Base-by-base conservation (phyloP, 1,140 invertebrate species). In the Aphidius ervi region DNA sequence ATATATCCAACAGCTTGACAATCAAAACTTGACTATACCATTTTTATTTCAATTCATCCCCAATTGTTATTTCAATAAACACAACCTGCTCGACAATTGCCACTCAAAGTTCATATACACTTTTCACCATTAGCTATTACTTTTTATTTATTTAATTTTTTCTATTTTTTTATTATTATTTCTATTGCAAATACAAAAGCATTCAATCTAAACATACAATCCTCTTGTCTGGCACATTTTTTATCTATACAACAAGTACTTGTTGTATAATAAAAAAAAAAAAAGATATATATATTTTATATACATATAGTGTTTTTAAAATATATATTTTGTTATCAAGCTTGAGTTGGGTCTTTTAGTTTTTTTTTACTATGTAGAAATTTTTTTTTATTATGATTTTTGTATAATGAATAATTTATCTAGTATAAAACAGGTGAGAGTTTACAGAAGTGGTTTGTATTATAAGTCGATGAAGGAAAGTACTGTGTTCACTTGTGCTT, bases 11-110 rank as follows among this genome's bases (percentile, higher is more conserved):
- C 23, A 31, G 23, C 23, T 31, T 41, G 40, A 37, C 57, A 31
- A 59, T 42, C 20, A 31, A 31, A 31, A 31, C 23, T 31, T 31
- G 23, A 31, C 23, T 31, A 31, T 31, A 31, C n/a, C 48, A 50
- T 56, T 53, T 57, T 53, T 16, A 62, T 58, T 42, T 16, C 50
- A 45, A 47, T 39, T 45, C 23, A 54, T 39, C 48, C 48, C 66
- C 63, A 64, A 57, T 59, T 77, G 72, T 77, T 79, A 76, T 77
- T 70, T 76, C 48, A 74, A 75, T 74, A 78, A 79, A 79, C 72
- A 78, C 72, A 74, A 78, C 76, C 74, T 76, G 76, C 71, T 68
- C 72, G 64, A 52, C 62, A 64, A 59, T 63, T 47, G 40, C 56
- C 31, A 42, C 42, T 10, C 31, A 46, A 43, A 43, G 46, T 63